Evolutionary conservation across 1,140 invertebrate species (phyloP).

Genomic region (Drosophila prosaltans): DNA sequence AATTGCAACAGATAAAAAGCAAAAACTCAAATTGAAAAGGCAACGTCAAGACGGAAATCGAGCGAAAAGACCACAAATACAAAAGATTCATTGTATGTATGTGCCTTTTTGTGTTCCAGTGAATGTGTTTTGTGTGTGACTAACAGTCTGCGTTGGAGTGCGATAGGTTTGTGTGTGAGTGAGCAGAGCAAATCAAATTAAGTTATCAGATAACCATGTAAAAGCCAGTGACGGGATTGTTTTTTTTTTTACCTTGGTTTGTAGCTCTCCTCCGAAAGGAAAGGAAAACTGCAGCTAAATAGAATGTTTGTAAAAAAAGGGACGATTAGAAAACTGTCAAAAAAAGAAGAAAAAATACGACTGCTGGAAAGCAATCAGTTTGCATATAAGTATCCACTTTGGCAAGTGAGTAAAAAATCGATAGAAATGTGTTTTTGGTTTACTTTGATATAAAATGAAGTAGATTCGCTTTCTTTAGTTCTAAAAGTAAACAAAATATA

Average conservation of each 20-base stretch:
- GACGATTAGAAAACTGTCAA: neutral
- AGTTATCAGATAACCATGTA: constrained; percentile 69
- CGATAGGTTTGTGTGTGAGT: constrained; percentile 27
- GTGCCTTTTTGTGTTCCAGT: constrained; percentile 25
- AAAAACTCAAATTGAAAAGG: constrained; percentile 22
- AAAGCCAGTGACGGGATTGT: constrained; percentile 33
- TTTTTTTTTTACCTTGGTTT: constrained; percentile 46
- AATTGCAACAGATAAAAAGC: constrained; percentile 51
- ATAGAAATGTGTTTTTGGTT: constrained; percentile 24
- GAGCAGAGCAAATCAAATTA: constrained; percentile 72
- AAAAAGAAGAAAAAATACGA: constrained; percentile 22
- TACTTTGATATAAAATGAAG: neutral
- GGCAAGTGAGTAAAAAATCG: constrained; percentile 7
- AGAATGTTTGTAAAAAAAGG: constrained; percentile 16
- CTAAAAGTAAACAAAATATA: too few relatives aligned
- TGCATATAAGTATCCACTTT: constrained; percentile 14
- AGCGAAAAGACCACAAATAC: constrained; percentile 59
- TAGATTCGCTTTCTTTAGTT: too few relatives aligned
- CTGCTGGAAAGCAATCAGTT: constrained; percentile 42
- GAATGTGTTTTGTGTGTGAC: constrained; percentile 11
- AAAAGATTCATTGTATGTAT: constrained; percentile 38
- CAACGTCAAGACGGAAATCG: constrained; percentile 44
- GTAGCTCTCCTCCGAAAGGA: constrained; percentile 23
- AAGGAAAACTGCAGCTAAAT: constrained; percentile 37
- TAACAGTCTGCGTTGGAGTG: too few relatives aligned